Evolutionary conservation across 2,888 invertebrate genomes (phyloP), one percentile per base, ranked within the genome.

Genomic region (Parascotia fuliginaria): DNA sequence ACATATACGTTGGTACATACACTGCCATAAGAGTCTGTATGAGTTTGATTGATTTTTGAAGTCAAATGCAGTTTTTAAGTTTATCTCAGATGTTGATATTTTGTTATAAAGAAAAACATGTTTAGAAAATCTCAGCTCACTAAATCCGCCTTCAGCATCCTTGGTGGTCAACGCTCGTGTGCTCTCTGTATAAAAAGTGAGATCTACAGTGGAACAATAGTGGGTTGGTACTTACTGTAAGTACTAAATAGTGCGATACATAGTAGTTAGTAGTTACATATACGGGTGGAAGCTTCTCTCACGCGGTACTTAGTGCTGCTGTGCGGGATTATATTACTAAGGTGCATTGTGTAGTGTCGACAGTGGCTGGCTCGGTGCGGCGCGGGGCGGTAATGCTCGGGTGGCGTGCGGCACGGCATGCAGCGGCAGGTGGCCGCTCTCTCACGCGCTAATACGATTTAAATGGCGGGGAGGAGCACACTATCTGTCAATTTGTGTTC

Each of bases 391-490:
- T 57, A 38, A 48, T 32, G 58, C 42, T 39, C 53, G 48, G 48
- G 19, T 58, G 41, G 60, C 60, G 63, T 60, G 58, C 43, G 22
- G 58, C 43, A 24, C 31, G 46, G 32, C 33, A 2, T 29, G 24
- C 28, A 14, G 32, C 39, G 9, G 32, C 55, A 51, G 42, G 55
- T 64, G 62, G n/a, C n/a, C 2, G 9, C 31, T 56, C 42, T 62
- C 62, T 40, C 62, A 62, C 65, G 37, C 47, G 40, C 39, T 60
- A 49, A 60, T 51, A 51, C 48, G 52, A 56, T 63, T 61, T 49
- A 54, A 42, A 63, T 65, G 12, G 6, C 11, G 4, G 11, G 22
- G 27, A 12, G 7, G 9, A 14, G 5, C 27, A 5, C 3, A 9
- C 14, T 15, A 16, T 15, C 13, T 39, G 40, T 2, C 31, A 32